Conservation (phyloP, 2,113 vertebrate genomes). For the Polypterus senegalus region DNA sequence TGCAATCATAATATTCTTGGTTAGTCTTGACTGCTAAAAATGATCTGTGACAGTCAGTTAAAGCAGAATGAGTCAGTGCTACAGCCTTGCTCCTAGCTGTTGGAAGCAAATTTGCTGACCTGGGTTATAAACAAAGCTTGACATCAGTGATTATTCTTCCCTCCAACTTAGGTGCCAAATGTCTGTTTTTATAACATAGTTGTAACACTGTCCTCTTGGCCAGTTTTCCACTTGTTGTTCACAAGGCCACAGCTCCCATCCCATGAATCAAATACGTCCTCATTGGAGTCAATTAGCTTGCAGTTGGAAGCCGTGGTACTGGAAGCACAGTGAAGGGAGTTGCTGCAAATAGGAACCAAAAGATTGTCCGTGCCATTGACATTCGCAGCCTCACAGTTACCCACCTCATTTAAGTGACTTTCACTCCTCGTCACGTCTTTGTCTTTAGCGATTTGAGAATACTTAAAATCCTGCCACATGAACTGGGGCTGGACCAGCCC, state of each 20-base stretch:
- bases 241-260: constrained; percentile 78
- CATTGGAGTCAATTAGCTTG: constrained; percentile 81
- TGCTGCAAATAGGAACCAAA: constrained; percentile 66
- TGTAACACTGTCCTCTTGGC: constrained; percentile 81
- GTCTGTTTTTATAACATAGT: constrained; percentile 73
- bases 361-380: constrained; percentile 63
- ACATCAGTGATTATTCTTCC: no score
- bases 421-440: constrained; percentile 70
- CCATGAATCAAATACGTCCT: constrained; percentile 85
- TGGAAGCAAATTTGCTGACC: constrained; percentile 15
- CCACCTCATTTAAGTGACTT: constrained; percentile 76
- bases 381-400: constrained; percentile 45
- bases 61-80: no score
- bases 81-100: constrained; percentile 13
- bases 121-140: no score
- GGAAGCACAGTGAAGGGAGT: constrained; percentile 89
- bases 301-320: constrained; percentile 86
- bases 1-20: no score
- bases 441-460: constrained; percentile 56
- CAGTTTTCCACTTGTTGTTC: constrained; percentile 75
- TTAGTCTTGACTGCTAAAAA: no score
- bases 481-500: constrained; percentile 72
- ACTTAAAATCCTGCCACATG: constrained; percentile 73
- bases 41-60: no score
- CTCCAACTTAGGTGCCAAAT: no score